phyloP scores from a whole-genome alignment of 2,888 invertebrate species.

The Catonia carolina region DNA sequence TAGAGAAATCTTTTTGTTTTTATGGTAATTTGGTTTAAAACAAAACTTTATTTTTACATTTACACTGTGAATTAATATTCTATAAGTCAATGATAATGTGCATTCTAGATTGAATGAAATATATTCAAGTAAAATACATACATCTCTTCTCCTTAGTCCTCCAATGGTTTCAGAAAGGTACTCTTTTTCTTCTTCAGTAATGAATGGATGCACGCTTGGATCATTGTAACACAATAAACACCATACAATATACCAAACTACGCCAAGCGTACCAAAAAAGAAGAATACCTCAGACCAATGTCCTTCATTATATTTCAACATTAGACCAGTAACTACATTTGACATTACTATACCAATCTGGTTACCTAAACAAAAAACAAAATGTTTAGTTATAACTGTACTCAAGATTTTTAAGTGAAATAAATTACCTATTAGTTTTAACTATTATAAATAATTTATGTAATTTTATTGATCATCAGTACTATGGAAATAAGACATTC shows the following conservation, averaged over 20 bases:
- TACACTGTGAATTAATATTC: no score
- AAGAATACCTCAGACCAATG: constrained; percentile 55
- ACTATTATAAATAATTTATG: not conserved
- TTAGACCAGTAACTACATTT: constrained; percentile 46
- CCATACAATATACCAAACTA: constrained; percentile 51
- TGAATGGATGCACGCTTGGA: constrained; percentile 66
- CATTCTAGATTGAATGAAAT: no score
- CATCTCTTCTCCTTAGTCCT: constrained; percentile 35
- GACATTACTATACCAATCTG: constrained; percentile 51
- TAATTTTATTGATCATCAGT: not conserved
- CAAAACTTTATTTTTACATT: no score
- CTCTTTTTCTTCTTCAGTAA: constrained; percentile 61
- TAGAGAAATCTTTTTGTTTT: no score
- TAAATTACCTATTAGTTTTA: not conserved
- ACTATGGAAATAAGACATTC: no score
- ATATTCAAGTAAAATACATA: no score
- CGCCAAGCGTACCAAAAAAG: constrained; percentile 49
- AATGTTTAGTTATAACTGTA: no score
- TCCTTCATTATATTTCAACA: constrained; percentile 45
- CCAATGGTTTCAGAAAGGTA: constrained; percentile 60
- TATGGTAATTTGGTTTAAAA: no score
- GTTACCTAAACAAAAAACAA: constrained; percentile 35
- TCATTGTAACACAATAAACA: constrained; percentile 41
- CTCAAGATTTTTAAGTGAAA: no score
- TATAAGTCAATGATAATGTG: no score